phyloP scores from a whole-genome alignment of 2,888 invertebrate species.

The Sphaeridia pumilis region DNA sequence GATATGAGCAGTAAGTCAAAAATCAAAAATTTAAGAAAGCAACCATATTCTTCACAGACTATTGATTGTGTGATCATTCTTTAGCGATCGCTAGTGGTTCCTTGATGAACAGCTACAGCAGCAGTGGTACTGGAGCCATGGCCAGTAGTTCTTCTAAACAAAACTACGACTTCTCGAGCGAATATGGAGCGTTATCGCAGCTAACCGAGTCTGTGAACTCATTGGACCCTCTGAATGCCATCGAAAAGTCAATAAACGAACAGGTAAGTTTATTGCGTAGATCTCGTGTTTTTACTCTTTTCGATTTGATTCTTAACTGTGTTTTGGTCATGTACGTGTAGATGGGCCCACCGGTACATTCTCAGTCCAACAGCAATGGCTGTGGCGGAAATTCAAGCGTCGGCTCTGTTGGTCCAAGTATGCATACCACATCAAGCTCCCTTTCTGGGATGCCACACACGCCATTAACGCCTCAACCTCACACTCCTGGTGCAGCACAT shows the following conservation, averaged over 20 bases:
- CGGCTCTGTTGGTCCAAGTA: no score
- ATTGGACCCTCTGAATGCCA: slow-evolving; percentile 81
- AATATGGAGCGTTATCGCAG: slow-evolving; percentile 60
- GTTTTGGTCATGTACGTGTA: no score
- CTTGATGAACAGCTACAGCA: slow-evolving; percentile 58
- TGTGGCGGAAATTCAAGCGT: no score
- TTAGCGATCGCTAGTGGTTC: slow-evolving; percentile 69
- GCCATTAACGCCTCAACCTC: slow-evolving; percentile 70
- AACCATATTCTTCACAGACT: no score
- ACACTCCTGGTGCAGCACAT: slow-evolving; percentile 55
- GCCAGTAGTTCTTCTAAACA: slow-evolving; percentile 36
- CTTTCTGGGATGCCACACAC: slow-evolving; percentile 54
- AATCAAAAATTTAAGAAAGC: background rate
- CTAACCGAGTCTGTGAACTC: slow-evolving; percentile 76
- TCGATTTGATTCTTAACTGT: no score
- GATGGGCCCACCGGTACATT: slow-evolving; percentile 16
- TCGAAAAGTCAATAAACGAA: slow-evolving; percentile 83
- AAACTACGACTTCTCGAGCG: slow-evolving; percentile 37
- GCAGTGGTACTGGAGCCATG: slow-evolving; percentile 32
- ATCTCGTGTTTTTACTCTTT: no score
- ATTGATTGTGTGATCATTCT: no score
- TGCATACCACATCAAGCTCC: no score
- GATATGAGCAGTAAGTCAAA: slow-evolving; percentile 66
- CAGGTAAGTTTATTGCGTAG: no score
- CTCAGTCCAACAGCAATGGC: slow-evolving; percentile 23